Base-by-base conservation (phyloP, 2,888 invertebrate genomes). In the Mythimna albipuncta region DNA sequence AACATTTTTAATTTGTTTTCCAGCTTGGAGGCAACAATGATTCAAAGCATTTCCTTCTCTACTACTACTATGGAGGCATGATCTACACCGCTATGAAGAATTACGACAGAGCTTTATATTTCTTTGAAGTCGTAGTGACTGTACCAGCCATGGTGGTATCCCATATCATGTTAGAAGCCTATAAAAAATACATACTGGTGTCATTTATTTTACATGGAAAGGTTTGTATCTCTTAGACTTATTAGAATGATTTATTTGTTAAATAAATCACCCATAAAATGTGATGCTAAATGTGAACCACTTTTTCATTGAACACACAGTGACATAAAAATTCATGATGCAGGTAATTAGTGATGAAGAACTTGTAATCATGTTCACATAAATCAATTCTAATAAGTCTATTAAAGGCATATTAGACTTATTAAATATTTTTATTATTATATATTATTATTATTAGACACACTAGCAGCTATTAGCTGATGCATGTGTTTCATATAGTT, bases 31-130 rank as follows among this genome's bases (percentile, higher is more conserved):
- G 98, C 82, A 97, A 97, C 90, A 98, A 98, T 94, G 98, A 99
- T 92, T 97, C 98, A 0, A 98, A 98, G 95, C 98, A 99, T 93
- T 99, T 99, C 92, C 97, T 99, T 67, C 97, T 99, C 0, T 99
- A 99, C 93, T 99, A 99, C 92, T 99, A 99, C 93, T 99, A 99
- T 92, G 99, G 99, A 73, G 99, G 99, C 67, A 99, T 99, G 99
- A 99, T 99, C 85, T 99, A 99, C 93, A 98, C 99, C 70, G 98
- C 99, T 16, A 95, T 99, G 88, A 99, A 99, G 93, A 98, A 99
- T 90, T 99, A 98, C 91, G 98, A 99, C 85, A 97, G 99, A 90
- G 99, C 99, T 11, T 95, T 99, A 77, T 99, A 99, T 94, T 99
- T 99, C 94, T 99, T 99, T 94, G 99, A 99, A 97, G 99, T 99